Evolutionary conservation across 2,888 invertebrate genomes (phyloP), one percentile per base, ranked within the genome.

Genomic region (Andricus curvator): DNA sequence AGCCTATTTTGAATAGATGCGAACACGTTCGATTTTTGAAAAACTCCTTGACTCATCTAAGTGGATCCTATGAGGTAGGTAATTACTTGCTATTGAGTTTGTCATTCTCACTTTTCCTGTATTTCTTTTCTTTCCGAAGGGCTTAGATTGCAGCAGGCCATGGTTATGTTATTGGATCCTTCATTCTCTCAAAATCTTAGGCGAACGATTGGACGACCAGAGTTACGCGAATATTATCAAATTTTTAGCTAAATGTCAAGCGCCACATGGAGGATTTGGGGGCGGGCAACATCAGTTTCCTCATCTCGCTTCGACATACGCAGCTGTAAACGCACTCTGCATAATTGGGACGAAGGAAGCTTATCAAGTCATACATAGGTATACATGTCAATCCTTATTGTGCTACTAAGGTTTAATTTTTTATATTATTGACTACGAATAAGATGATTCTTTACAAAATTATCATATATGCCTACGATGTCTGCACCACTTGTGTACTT

Each of bases 161-260:
- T 99, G 99, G 99, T 94, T 99, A 83, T 96, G 98, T 88, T 99
- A 99, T 92, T 99, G 99, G 99, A 98, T 97, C 84, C 93, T 99
- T 56, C 98, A 99, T 93, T 95, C 98, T 8, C 94, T 99, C 60
- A 96, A 97, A 91, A 93, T 99, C 84, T 93, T 98, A 56, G 95
- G 95, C 83, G 94, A 95, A 84, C 93, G 94, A 81, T 93, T 97
- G 80, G 93, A 94, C 15, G 94, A 94, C 56, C 94, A 94, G 41
- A 93, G 94, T 15, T 93, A 94, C 83, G 93, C 93, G 60, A 93
- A 93, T 79, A 93, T 96, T 81, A 93, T 94, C 22, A 91, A 94
- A 77, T 96, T 96, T 91, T 92, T 96, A 83, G 93, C 88, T 82
- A 95, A 94, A 89, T 98, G 97, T 91, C 97, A 98, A 91, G 95